These are phyloP conservation scores for Poeciliopsis presidionis DNA, from an alignment of 2,797 vertebrate genomes.

Conservation along the genomic window DNA sequence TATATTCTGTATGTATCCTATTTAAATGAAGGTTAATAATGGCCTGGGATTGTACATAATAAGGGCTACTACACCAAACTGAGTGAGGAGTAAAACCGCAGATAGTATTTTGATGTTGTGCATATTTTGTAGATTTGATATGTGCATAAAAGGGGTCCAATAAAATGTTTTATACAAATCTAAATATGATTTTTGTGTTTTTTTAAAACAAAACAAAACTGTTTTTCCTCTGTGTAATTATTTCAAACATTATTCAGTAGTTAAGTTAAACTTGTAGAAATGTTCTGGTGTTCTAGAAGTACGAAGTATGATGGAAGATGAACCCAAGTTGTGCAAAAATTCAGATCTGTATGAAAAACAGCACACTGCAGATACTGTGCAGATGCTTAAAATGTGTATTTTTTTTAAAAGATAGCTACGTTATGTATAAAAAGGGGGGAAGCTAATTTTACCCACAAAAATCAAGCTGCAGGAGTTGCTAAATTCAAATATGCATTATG, in stretches of 20 bases:
- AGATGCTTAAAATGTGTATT: background rate
- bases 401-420: no score
- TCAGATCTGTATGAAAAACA: background rate
- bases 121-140: slow-evolving; percentile 86
- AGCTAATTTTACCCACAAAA: background rate
- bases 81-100: slow-evolving; percentile 56
- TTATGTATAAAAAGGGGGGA: no score
- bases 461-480: background rate
- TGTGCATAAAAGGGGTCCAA: slow-evolving; percentile 79
- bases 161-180: slow-evolving; percentile 81
- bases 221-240: background rate
- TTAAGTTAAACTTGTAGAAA: background rate
- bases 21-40: slow-evolving; percentile 63
- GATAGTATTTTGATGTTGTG: slow-evolving; percentile 80
- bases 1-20: slow-evolving; percentile 66
- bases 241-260: background rate
- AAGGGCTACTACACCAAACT: slow-evolving; percentile 73
- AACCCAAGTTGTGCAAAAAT: background rate
- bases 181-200: slow-evolving; percentile 15
- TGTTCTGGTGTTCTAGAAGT: background rate
- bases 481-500: background rate
- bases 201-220: background rate
- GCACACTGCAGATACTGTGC: background rate
- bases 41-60: slow-evolving; percentile 66
- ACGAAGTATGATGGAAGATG: background rate